Base-by-base conservation (phyloP, 2,888 invertebrate species). In the Xylota sylvarum region DNA sequence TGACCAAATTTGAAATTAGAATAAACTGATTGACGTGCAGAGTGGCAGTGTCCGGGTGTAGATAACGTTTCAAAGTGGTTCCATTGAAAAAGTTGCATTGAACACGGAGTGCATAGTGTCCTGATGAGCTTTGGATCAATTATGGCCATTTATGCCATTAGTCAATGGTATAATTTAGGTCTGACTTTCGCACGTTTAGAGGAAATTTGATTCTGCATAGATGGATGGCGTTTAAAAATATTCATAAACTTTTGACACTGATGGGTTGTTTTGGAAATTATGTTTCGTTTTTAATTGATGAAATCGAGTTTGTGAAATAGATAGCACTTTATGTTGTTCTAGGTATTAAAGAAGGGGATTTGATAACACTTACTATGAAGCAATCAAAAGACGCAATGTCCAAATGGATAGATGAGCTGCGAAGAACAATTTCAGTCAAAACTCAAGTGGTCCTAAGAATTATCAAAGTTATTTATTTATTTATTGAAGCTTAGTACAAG, bases 1-100 rank as follows among this genome's bases (percentile, higher is more conserved):
- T 69, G 82, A 70, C 76, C 82, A 82, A 69, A 82, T 82, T 77
- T 32, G 40, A 52, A 73, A 80, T 67, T 80, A 69, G 76, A 82
- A 77, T 72, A 23, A 65, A 64, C 4, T 82, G 77, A 82, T 77
- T 70, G 72, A 72, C 77, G 48, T 77, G 56, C 65, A 64, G 60
- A 9, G 70, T 58, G 62, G 43, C 48, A 55, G 9, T 52, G 32
- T 43, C 27, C 30, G 46, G 32, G 0, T 37, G 46, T 37, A 56
- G 56, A 48, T 65, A 35, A 17, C 23, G 17, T 17, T 65, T 30
- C 30, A 46, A 46, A 32, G 40, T 12, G 14, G 12, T 32, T 46
- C 64, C 46, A 46, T 64, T 64, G 17, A 64, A 60, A 19, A 17
- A 12, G 14, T 32, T 58, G 17, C 35, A 35, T 58, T 37, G 50